These are phyloP conservation scores for Rhodinocichla rosea DNA, from an alignment of 2,113 vertebrate genomes.

Conservation along the genomic window DNA sequence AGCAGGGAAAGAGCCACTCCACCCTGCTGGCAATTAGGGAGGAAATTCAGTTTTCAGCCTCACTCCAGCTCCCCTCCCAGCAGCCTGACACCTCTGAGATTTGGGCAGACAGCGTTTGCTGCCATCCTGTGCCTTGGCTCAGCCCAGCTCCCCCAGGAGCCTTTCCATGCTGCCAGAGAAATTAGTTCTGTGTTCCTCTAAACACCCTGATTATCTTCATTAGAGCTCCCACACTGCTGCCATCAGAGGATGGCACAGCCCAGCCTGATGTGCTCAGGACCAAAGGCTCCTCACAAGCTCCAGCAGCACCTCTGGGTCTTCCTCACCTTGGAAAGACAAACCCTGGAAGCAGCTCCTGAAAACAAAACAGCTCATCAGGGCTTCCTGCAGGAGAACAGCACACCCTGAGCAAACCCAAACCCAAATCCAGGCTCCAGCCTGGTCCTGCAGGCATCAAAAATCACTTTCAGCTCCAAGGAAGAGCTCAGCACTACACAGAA, in stretches of 20 bases:
- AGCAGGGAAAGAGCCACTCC: neutral
- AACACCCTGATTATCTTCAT: neutral
- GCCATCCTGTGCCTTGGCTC: neutral
- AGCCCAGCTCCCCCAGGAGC: neutral
- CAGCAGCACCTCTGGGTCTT: neutral
- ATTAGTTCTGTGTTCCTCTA: neutral
- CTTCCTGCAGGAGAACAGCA: neutral
- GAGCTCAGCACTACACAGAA: fast-evolving
- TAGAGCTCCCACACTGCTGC: neutral
- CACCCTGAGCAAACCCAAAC: neutral
- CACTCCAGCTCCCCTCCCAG: neutral
- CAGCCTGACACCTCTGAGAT: neutral
- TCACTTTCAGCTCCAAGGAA: neutral
- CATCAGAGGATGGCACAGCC: neutral
- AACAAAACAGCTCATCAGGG: neutral
- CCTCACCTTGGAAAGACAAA: neutral
- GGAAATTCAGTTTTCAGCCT: neutral
- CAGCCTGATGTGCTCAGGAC: fast-evolving
- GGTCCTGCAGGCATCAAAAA: fast-evolving
- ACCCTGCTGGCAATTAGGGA: neutral
- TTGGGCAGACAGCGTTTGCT: neutral
- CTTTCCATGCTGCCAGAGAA: neutral
- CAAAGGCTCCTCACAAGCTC: neutral
- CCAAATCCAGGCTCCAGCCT: neutral
- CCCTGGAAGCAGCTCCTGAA: neutral